Percentiles rank a stretch among this genome's conserved stretches.
Conservation (phyloP, 2,888 invertebrate genomes). For the Meteorus cinctellus region DNA sequence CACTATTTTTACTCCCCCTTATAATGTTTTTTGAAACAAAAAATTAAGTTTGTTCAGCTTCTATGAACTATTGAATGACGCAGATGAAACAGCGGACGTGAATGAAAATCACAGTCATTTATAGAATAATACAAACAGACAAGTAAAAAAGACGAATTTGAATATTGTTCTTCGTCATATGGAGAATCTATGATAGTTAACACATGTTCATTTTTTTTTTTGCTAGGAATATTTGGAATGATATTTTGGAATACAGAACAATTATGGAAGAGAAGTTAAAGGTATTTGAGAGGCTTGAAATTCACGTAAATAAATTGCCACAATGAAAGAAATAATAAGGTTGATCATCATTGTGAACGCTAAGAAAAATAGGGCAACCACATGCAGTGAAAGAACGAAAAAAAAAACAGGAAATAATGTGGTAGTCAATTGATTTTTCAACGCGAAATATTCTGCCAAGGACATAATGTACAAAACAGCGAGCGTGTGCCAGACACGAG, state of each 20-base stretch:
- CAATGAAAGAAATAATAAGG: not conserved
- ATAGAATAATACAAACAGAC: not conserved
- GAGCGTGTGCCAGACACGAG: slow-evolving; percentile 35
- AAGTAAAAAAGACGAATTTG: no score
- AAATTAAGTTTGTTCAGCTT: slow-evolving; percentile 24
- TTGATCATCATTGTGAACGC: not conserved
- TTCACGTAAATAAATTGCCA: not conserved
- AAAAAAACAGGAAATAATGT: slow-evolving; percentile 1
- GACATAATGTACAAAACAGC: slow-evolving; percentile 20
- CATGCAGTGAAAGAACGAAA: not conserved
- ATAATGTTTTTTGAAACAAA: slow-evolving; percentile 21
- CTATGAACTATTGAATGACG: not conserved
- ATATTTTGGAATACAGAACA: no score
- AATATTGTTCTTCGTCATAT: no score
- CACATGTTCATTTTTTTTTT: no score
- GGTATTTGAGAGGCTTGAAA: not conserved
- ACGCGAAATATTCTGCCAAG: slow-evolving; percentile 28
- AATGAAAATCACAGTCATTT: slow-evolving; percentile 9
- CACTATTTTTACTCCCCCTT: slow-evolving; percentile 25
- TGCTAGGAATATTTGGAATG: no score
- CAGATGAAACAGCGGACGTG: no score
- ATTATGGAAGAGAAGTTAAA: not conserved
- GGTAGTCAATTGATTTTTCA: slow-evolving; percentile 28
- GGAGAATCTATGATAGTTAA: no score
- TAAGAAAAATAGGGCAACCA: not conserved